phyloP scores from a whole-genome alignment of 2,797 vertebrate genomes.

The Pygocentrus nattereri region DNA sequence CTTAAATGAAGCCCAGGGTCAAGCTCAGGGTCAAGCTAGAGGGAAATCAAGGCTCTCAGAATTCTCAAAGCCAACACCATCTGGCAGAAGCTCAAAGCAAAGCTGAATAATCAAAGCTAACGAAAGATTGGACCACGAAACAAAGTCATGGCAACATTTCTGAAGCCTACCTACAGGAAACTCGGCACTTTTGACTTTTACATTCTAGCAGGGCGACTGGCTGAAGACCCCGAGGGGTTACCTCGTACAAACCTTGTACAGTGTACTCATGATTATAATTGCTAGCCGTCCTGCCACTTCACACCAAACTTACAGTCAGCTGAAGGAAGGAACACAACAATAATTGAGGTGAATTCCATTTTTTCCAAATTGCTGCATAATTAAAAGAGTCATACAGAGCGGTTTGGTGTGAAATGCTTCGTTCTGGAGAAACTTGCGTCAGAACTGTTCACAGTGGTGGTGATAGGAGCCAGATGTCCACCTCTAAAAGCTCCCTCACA shows the following conservation, averaged over 20 bases:
- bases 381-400: too few relatives aligned
- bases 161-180: slow-evolving; percentile 65
- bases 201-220: slow-evolving; percentile 39
- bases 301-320: slow-evolving; percentile 26
- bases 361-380: too few relatives aligned
- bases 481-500: too few relatives aligned
- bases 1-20: slow-evolving; percentile 51
- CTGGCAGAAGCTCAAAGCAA: slow-evolving; percentile 77
- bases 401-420: too few relatives aligned
- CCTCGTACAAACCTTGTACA: slow-evolving; percentile 39
- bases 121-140: slow-evolving; percentile 67
- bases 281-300: background rate
- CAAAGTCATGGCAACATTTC: slow-evolving; percentile 63
- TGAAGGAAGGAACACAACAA: too few relatives aligned
- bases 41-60: slow-evolving; percentile 41
- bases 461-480: too few relatives aligned
- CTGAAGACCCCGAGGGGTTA: slow-evolving; percentile 36
- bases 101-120: slow-evolving; percentile 58
- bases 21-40: slow-evolving; percentile 34
- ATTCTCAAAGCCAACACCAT: slow-evolving; percentile 52
- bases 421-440: too few relatives aligned
- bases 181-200: slow-evolving; percentile 64
- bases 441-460: too few relatives aligned
- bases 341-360: too few relatives aligned
- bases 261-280: slow-evolving; percentile 21